A percentile compares a stretch with the other conserved stretches of the same genome.
Conservation (phyloP, 2,797 vertebrate genomes). For the Erpetoichthys calabaricus region DNA sequence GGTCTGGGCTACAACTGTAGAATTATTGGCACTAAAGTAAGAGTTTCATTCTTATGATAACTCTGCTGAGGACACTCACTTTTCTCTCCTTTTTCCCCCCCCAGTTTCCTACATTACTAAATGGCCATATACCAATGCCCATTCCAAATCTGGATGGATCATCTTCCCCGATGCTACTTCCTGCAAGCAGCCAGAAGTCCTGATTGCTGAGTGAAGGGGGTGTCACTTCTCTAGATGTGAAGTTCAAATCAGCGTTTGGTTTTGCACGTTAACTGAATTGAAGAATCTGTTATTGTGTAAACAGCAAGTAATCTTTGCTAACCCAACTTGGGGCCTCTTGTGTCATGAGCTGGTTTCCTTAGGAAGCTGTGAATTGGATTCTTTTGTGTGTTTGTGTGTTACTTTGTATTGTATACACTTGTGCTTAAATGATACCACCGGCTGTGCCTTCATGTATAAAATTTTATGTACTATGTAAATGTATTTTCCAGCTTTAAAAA, state of each 20-base stretch:
- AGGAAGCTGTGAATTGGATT: conserved; percentile 67
- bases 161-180: conserved; percentile 68
- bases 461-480: conserved; percentile 58
- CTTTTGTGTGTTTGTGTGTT: conserved; percentile 26
- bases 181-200: conserved; percentile 71
- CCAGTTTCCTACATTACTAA: conserved; percentile 83
- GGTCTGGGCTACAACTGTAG: too few relatives aligned
- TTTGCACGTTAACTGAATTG: conserved; percentile 4
- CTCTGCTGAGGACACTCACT: too few relatives aligned
- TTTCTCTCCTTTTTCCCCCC: conserved; percentile 33
- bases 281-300: too few relatives aligned
- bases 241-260: conserved; percentile 4
- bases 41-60: too few relatives aligned
- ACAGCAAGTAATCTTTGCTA: too few relatives aligned
- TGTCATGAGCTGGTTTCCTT: conserved; percentile 17
- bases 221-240: not conserved
- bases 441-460: conserved; percentile 84
- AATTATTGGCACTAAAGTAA: too few relatives aligned
- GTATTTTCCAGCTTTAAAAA: conserved; percentile 66
- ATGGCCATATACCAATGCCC: conserved; percentile 70
- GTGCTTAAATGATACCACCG: conserved; percentile 68
- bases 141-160: conserved; percentile 63
- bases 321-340: too few relatives aligned
- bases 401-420: conserved; percentile 61
- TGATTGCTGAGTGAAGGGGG: conserved; percentile 45